Percentiles rank a stretch among this genome's conserved stretches.
These are phyloP conservation scores for Odontomyia ornata DNA, from an alignment of 2,888 invertebrate species.

Conservation along the genomic window DNA sequence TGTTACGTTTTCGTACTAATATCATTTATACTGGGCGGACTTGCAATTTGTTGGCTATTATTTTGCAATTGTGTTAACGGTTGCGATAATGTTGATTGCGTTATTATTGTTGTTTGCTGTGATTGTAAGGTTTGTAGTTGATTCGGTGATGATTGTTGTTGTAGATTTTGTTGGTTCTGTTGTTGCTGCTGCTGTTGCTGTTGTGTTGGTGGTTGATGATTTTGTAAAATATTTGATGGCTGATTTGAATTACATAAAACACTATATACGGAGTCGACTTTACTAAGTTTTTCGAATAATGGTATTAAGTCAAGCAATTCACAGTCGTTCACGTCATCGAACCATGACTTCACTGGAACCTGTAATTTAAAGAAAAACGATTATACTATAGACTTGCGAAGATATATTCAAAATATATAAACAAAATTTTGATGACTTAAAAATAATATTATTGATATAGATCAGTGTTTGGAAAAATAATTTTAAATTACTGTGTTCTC, in stretches of 20 bases:
- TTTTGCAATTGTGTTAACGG: slow-evolving; percentile 57
- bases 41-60: slow-evolving; percentile 54
- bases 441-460: too few species aligned
- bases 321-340: slow-evolving; percentile 98
- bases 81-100: slow-evolving; percentile 58
- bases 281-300: slow-evolving; percentile 96
- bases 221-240: slow-evolving; percentile 57
- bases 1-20: slow-evolving; percentile 64
- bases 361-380: slow-evolving; percentile 60
- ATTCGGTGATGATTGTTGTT: slow-evolving; percentile 49
- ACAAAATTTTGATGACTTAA: too few species aligned
- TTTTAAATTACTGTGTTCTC: too few species aligned
- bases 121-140: slow-evolving; percentile 51
- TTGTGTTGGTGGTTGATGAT: slow-evolving; percentile 53
- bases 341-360: slow-evolving; percentile 99
- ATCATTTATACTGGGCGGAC: slow-evolving; percentile 64
- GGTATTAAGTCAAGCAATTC: slow-evolving; percentile 97
- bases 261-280: slow-evolving; percentile 96
- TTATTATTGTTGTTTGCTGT: slow-evolving; percentile 55
- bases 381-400: background rate
- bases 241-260: slow-evolving; percentile 89
- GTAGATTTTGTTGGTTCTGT: slow-evolving; percentile 54
- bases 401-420: too few species aligned
- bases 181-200: slow-evolving; percentile 48
- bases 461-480: too few species aligned